phyloP scores from a whole-genome alignment of 2,797 vertebrate genomes.

The Pitangus sulphuratus region DNA sequence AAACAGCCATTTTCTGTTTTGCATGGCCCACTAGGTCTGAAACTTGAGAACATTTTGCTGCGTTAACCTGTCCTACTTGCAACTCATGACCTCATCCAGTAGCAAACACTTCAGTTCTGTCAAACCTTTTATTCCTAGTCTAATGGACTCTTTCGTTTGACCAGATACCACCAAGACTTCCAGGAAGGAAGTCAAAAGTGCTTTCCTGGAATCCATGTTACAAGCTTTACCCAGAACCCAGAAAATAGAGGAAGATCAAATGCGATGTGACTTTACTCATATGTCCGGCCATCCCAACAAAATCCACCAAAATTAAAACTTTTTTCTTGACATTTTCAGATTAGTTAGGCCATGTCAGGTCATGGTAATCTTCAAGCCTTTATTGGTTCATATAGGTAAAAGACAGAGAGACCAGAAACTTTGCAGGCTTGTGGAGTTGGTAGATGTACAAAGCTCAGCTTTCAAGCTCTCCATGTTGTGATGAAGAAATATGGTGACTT shows the following conservation, averaged over 20 bases:
- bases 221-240: background rate
- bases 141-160: background rate
- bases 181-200: background rate
- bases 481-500: background rate
- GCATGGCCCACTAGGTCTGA: background rate
- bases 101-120: background rate
- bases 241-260: background rate
- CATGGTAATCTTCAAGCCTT: background rate
- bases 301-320: background rate
- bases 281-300: background rate
- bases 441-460: background rate
- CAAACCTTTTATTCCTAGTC: background rate
- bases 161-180: background rate
- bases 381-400: background rate
- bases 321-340: background rate
- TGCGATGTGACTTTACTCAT: background rate
- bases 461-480: background rate
- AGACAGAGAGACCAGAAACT: background rate
- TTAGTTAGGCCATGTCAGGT: background rate
- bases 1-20: background rate
- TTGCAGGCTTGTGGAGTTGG: background rate
- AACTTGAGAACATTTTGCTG: background rate
- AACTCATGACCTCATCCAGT: background rate
- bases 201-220: background rate
- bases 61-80: rapidly evolving